Percentiles rank a stretch among this genome's conserved stretches.
These are phyloP conservation scores for Lepidocyrtinus sp. DNA, from an alignment of 2,888 invertebrate genomes.

Conservation along the genomic window DNA sequence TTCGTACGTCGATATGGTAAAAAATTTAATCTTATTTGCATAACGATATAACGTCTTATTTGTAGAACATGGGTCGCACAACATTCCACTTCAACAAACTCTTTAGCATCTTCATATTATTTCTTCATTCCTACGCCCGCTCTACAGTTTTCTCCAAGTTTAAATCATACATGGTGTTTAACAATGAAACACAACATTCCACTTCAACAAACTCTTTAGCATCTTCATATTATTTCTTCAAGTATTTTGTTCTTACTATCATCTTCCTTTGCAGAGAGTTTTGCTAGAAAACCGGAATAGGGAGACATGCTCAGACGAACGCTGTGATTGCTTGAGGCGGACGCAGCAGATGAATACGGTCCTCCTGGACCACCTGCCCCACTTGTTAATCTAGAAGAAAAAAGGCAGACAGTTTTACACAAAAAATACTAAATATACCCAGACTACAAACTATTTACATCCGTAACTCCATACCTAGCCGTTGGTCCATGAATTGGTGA, in stretches of 20 bases:
- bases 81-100: too few relatives aligned
- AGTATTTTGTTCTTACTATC: constrained; percentile 79
- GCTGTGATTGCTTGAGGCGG: constrained; percentile 67
- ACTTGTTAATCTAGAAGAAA: constrained; percentile 39
- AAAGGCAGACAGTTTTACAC: neutral
- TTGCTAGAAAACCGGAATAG: constrained; percentile 72
- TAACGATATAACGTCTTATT: constrained; percentile 14
- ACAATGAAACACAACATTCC: too few relatives aligned
- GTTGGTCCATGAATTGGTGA: constrained; percentile 60
- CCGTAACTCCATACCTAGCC: constrained; percentile 46
- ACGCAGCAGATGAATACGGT: constrained; percentile 65
- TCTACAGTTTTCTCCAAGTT: too few relatives aligned
- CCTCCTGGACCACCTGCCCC: constrained; percentile 50
- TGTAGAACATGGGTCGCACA: constrained; percentile 22
- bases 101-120: too few relatives aligned
- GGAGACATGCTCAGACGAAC: constrained; percentile 71
- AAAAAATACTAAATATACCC: too few relatives aligned
- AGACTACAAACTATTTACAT: neutral
- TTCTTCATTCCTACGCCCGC: too few relatives aligned
- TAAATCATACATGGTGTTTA: too few relatives aligned
- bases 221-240: too few relatives aligned
- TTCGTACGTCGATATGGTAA: too few relatives aligned
- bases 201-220: too few relatives aligned
- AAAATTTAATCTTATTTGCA: neutral
- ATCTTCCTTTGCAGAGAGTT: constrained; percentile 77